Conservation (phyloP, 2,888 invertebrate genomes). For the Ceriagrion tenellum region DNA sequence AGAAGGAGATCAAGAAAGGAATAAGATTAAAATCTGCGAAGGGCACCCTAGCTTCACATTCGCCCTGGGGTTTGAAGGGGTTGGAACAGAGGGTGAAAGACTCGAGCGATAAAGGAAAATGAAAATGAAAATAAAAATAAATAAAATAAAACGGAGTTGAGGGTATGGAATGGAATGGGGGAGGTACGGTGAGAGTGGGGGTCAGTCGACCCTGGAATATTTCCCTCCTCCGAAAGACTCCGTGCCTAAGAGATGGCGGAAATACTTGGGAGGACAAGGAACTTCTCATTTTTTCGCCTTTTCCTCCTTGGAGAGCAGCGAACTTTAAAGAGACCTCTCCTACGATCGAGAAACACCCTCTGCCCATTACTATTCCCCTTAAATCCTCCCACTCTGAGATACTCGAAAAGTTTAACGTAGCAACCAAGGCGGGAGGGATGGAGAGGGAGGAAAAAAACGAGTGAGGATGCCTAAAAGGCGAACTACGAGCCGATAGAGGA, state of each 20-base stretch:
- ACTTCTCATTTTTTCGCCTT: not conserved
- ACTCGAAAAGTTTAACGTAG: not conserved
- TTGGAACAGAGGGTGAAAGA: no score
- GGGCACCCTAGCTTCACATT: not conserved
- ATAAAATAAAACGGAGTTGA: not conserved
- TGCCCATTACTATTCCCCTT: not conserved
- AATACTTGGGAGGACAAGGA: slow-evolving; percentile 42
- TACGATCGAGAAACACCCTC: not conserved
- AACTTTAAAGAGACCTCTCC: not conserved
- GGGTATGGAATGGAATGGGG: not conserved
- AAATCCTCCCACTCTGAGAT: not conserved
- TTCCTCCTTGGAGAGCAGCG: slow-evolving; percentile 19
- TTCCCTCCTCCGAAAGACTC: not conserved
- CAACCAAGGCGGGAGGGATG: not conserved
- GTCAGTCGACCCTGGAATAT: not conserved
- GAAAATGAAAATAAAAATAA: not conserved
- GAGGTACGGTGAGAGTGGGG: not conserved
- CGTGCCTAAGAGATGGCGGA: slow-evolving; percentile 46
- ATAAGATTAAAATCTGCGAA: not conserved
- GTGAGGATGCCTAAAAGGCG: no score
- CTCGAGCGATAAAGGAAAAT: no score
- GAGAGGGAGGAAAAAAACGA: not conserved
- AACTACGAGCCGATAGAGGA: no score
- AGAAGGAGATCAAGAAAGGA: not conserved
- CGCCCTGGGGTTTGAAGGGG: not conserved